Conservation (phyloP, 2,113 vertebrate species). For the Apteryx mantelli region DNA sequence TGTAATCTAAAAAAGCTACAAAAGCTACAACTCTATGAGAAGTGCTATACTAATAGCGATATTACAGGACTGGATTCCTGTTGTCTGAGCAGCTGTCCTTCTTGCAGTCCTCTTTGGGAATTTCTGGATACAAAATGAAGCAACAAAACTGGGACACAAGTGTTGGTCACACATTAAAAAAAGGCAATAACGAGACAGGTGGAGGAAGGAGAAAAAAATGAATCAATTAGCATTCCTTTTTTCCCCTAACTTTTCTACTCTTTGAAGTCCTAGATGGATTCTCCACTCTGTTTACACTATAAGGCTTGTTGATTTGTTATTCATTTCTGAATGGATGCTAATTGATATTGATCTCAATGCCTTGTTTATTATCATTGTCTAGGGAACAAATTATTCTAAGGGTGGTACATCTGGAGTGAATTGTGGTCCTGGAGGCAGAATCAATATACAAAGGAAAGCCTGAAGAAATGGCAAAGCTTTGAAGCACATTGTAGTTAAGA, state of each 20-base stretch:
- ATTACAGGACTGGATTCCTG: not conserved
- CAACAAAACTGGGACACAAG: not conserved
- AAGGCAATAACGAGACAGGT: not conserved
- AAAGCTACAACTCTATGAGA: not conserved
- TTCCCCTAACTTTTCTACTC: not conserved
- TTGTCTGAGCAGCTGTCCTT: not conserved
- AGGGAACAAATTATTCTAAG: constrained; percentile 43
- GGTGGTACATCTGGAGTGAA: not conserved
- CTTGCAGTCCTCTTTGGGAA: not conserved
- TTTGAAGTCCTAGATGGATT: not conserved
- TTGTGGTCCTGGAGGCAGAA: not conserved
- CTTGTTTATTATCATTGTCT: constrained; percentile 41
- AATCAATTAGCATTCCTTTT: not conserved
- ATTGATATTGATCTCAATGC: constrained; percentile 55
- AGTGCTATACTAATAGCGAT: not conserved
- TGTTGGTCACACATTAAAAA: not conserved
- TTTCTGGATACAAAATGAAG: not conserved
- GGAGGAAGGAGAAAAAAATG: not conserved
- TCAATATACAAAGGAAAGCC: constrained; percentile 5
- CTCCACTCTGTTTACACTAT: constrained; percentile 1
- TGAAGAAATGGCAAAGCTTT: constrained; percentile 3
- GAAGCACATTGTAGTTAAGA: not conserved
- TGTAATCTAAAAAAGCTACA: not conserved
- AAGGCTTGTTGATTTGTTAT: constrained; percentile 34
- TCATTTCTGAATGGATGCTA: constrained; percentile 50